Base-by-base conservation (phyloP, 2,888 invertebrate species). In the Lasioglossum calceatum region DNA sequence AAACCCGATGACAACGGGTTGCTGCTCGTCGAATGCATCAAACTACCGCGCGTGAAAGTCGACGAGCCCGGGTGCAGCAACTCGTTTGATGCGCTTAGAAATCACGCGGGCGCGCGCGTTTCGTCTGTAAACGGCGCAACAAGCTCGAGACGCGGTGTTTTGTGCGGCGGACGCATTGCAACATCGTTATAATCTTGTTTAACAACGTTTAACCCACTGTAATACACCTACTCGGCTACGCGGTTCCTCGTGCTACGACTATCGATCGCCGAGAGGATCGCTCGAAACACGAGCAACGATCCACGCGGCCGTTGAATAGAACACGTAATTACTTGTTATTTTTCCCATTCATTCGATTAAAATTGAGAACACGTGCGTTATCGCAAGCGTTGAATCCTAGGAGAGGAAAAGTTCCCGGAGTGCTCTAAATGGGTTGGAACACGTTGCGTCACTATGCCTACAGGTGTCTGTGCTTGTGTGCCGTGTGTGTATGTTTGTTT, bases 221-320 rank as follows among this genome's bases (percentile, higher is more conserved):
- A 39, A 87, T 70, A 87, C 73, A 77, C 39, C 77, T 80, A 82
- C 70, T 54, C 32, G 67, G 14, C 73, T 80, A 23, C 32, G 47
- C 47, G 23, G 73, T 32, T 44, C 23, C 39, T 32, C 44, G 61
- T 44, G 39, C 61, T 58, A 77, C 71, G 71, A n/a, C 71, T 42
- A 71, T 71, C 39, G 71, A 71, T n/a, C 42, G 71, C 71, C 71
- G 42, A 0, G n/a, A 14, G 71, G 71, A 71, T 71, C 71, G 42
- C 42, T 71, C 71, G n/a, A 5, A 4, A 14, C 42, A 14, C 42
- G 42, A 71, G n/a, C 39, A 5, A n/a, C n/a, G 71, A 71, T 71
- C 71, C 71, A 39, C 71, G 23, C 39, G 70, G 71, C n/a, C 39
- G 39, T 42, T n/a, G n/a, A 42, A 71, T 39, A 71, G 39, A 70